phyloP scores from a whole-genome alignment of 2,888 invertebrate genomes.

The Aleiodes testaceus region DNA sequence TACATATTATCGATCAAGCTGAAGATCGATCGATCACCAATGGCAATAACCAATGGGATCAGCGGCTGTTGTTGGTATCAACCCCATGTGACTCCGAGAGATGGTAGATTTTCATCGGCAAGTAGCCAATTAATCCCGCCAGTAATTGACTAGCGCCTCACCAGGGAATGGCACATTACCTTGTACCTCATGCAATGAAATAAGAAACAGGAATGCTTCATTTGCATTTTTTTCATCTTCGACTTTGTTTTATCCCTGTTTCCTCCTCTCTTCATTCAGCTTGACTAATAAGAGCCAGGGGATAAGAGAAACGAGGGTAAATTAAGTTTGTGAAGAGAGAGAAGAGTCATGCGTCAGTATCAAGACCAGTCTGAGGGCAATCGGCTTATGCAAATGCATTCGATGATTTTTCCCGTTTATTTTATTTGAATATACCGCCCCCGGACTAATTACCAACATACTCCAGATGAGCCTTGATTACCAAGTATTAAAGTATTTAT shows the following conservation, averaged over 20 bases:
- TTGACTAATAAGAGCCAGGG: constrained; percentile 30
- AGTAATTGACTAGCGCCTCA: constrained; percentile 52
- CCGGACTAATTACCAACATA: constrained; percentile 51
- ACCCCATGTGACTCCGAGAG: constrained; percentile 30
- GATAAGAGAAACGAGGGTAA: constrained; percentile 1
- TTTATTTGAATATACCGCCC: constrained; percentile 21
- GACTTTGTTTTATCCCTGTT: not conserved
- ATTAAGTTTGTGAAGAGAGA: not conserved
- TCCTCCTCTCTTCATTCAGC: not conserved
- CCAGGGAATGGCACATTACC: constrained; percentile 4
- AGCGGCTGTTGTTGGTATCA: not conserved
- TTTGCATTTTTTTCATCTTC: constrained; percentile 36
- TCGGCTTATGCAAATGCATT: constrained; percentile 30
- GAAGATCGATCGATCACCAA: constrained; percentile 49
- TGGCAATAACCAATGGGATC: constrained; percentile 27
- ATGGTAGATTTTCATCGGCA: constrained; percentile 51
- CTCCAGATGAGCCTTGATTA: constrained; percentile 15
- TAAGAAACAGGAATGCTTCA: constrained; percentile 29
- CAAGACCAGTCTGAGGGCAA: constrained; percentile 35
- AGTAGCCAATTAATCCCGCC: constrained; percentile 54
- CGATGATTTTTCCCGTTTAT: constrained; percentile 41
- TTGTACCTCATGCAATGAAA: constrained; percentile 16
- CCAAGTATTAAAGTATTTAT: constrained; percentile 39
- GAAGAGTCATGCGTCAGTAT: constrained; percentile 5
- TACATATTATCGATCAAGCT: constrained; percentile 49